These are phyloP conservation scores for Thecophora atra DNA, from an alignment of 2,888 invertebrate species.

Conservation along the genomic window DNA sequence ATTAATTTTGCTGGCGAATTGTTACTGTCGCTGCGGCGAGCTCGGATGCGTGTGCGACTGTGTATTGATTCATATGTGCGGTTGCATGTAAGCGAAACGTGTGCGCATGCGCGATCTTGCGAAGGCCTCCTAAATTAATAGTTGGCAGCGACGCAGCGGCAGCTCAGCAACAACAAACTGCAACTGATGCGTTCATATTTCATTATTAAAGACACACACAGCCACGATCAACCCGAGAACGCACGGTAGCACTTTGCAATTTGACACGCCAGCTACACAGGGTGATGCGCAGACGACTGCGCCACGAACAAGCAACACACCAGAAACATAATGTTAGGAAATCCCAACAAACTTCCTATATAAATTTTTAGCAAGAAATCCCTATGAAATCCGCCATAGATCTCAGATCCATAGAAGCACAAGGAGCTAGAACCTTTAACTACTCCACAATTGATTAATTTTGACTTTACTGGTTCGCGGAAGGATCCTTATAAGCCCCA, in stretches of 20 bases:
- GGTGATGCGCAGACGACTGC: not conserved
- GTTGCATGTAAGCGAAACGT: conserved; percentile 28
- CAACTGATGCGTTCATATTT: not conserved
- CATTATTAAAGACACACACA: conserved; percentile 34
- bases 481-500: no score
- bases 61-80: conserved; percentile 15
- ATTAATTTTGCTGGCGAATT: not conserved
- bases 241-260: not conserved
- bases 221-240: not conserved
- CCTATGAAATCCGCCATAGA: no score
- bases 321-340: not conserved
- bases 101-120: not conserved
- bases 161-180: not conserved
- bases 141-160: not conserved
- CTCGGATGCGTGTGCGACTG: not conserved
- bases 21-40: not conserved
- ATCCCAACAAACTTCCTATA: no score
- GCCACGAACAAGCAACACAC: not conserved
- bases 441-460: no score
- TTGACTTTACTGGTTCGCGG: no score
- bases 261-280: not conserved
- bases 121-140: not conserved
- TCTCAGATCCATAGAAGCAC: no score
- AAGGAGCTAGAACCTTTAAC: no score
- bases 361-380: no score